A percentile compares a stretch with the other conserved stretches of the same genome.
Conservation (phyloP, 2,797 vertebrate species). For the Clarias pachynema region DNA sequence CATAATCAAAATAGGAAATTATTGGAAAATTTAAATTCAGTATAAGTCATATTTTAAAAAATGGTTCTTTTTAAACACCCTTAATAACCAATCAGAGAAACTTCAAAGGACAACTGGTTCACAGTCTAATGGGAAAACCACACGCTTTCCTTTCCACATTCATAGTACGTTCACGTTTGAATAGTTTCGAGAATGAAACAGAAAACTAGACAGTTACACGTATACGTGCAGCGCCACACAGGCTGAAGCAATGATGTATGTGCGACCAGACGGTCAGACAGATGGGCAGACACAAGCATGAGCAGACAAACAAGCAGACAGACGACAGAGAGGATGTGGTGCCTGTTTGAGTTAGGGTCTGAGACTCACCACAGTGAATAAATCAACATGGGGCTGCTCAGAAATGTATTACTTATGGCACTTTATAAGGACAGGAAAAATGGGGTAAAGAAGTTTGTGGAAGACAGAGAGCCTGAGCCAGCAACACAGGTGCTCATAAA, state of each 20-base stretch:
- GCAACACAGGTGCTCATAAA: slow-evolving; percentile 36
- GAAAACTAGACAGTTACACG: background rate
- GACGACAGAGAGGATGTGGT: slow-evolving; percentile 38
- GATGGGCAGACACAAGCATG: slow-evolving; percentile 27
- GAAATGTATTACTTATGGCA: slow-evolving; percentile 23
- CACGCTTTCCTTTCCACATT: slow-evolving; percentile 33
- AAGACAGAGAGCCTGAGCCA: background rate
- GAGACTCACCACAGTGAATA: slow-evolving; percentile 24
- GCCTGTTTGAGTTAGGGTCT: slow-evolving; percentile 40
- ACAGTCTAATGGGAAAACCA: slow-evolving; percentile 52
- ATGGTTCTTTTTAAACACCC: slow-evolving; percentile 48
- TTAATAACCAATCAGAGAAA: slow-evolving; percentile 52
- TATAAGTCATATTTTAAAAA: slow-evolving; percentile 39
- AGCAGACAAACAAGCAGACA: slow-evolving; percentile 39
- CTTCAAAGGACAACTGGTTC: slow-evolving; percentile 40
- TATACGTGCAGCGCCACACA: slow-evolving; percentile 1
- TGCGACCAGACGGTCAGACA: slow-evolving; percentile 28
- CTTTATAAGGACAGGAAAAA: slow-evolving; percentile 5
- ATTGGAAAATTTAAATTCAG: slow-evolving; percentile 54
- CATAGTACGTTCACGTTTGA: background rate
- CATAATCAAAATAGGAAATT: slow-evolving; percentile 66
- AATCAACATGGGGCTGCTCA: slow-evolving; percentile 27
- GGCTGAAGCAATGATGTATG: background rate
- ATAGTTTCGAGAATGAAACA: slow-evolving; percentile 47
- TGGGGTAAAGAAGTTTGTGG: background rate